Evolutionary conservation across 2,797 vertebrate species (phyloP).

Genomic region (Podarcis siculus): DNA sequence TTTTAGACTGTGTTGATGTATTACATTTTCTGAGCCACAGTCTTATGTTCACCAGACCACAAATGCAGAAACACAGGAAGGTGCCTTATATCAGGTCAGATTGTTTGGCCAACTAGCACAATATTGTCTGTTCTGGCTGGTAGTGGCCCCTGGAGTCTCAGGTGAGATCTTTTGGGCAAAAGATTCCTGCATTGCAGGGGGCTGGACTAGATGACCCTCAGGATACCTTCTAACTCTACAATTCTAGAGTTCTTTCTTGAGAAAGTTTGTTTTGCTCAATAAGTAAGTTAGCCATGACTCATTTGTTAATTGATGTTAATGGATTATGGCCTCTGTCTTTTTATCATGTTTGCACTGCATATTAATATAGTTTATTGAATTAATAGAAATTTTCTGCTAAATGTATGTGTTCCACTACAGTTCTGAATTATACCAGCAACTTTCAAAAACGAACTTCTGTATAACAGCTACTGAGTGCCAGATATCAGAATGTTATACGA

Average conservation of each 20-base stretch:
- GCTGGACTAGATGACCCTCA: too few species aligned
- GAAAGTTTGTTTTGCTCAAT: too few species aligned
- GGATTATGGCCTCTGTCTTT: background rate
- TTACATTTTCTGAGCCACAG: background rate
- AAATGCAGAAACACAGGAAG: background rate
- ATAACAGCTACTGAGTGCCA: background rate
- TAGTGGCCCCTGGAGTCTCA: background rate
- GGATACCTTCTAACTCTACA: too few species aligned
- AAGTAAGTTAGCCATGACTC: too few species aligned
- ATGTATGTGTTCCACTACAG: background rate
- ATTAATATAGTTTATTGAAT: background rate
- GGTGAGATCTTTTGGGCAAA: background rate
- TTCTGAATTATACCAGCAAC: background rate
- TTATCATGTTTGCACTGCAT: background rate
- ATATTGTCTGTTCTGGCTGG: background rate
- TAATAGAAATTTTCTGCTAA: background rate
- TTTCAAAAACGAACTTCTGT: background rate
- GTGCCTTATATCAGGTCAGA: background rate
- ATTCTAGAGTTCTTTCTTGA: too few species aligned
- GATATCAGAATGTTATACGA: background rate
- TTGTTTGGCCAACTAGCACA: background rate
- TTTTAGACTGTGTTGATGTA: background rate
- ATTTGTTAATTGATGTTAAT: too few species aligned
- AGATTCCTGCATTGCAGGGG: too few species aligned
- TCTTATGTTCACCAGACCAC: background rate